A percentile compares a stretch with the other conserved stretches of the same genome.
Evolutionary conservation across 37 sponge, comb jelly and placozoan genomes (phyloP).

Genomic region (Oopsacas minuta): DNA sequence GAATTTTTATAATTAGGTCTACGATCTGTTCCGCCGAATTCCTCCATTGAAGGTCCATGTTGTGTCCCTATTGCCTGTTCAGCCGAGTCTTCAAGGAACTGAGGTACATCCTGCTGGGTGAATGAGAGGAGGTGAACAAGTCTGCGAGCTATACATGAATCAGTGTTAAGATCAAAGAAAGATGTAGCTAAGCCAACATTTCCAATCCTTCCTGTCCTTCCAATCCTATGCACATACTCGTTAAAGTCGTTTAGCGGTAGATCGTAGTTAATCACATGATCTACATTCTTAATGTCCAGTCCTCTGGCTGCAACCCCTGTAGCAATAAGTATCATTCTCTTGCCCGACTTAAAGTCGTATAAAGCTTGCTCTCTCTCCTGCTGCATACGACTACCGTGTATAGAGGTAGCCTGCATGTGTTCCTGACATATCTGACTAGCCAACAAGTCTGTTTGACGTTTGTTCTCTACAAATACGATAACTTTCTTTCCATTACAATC

Average conservation of each 20-base stretch:
- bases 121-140: constrained; percentile 23
- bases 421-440: constrained; percentile 39
- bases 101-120: constrained; percentile 35
- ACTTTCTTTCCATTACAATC: constrained; percentile 23
- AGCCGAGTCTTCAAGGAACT: constrained; percentile 30
- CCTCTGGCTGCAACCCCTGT: constrained; percentile 99
- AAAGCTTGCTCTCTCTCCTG: constrained; percentile 80
- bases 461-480: constrained; percentile 94
- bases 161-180: constrained; percentile 55
- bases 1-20: not conserved
- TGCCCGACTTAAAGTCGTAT: constrained; percentile 57
- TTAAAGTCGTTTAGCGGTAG: constrained; percentile 85
- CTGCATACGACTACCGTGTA: constrained; percentile 95
- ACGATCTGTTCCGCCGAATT: constrained; percentile 27
- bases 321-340: constrained; percentile 79
- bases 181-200: constrained; percentile 92
- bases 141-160: constrained; percentile 27
- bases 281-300: constrained; percentile 92
- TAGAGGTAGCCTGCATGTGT: constrained; percentile 64
- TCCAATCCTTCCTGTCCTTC: constrained; percentile 90
- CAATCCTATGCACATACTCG: constrained; percentile 96
- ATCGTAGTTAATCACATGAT: constrained; percentile 98
- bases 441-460: constrained; percentile 79
- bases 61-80: constrained; percentile 20
- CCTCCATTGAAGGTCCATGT: not conserved